These are phyloP conservation scores for Passer domesticus DNA, from an alignment of 2,113 vertebrate species.

Conservation along the genomic window DNA sequence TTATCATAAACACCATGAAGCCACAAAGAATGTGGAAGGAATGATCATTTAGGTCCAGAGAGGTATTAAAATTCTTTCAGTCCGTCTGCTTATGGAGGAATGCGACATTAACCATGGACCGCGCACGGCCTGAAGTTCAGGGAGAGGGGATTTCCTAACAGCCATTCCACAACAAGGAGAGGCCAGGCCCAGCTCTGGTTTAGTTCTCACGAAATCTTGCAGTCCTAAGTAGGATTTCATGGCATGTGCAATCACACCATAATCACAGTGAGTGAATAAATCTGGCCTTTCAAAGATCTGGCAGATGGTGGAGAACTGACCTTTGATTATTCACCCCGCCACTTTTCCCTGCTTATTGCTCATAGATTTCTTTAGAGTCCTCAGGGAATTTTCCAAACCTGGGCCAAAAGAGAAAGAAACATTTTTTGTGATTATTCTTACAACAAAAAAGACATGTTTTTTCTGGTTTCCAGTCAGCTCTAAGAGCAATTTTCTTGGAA, in stretches of 20 bases:
- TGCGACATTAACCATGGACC: background rate
- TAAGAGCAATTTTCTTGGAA: background rate
- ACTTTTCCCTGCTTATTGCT: background rate
- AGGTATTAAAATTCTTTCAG: slow-evolving; percentile 55
- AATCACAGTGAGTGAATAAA: slow-evolving; percentile 11
- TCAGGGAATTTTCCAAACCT: background rate
- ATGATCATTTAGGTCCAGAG: slow-evolving; percentile 33
- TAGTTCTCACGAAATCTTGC: background rate
- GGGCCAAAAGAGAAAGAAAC: background rate
- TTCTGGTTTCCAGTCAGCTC: background rate
- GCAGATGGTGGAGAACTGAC: slow-evolving; percentile 10
- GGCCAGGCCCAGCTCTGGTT: background rate
- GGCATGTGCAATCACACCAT: background rate
- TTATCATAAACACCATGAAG: slow-evolving; percentile 57
- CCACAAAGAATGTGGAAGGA: slow-evolving; percentile 44
- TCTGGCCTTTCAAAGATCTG: background rate
- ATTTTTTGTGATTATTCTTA: background rate
- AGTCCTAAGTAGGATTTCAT: background rate
- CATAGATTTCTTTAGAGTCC: background rate
- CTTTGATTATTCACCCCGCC: background rate
- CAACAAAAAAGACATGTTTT: background rate
- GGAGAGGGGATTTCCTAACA: background rate
- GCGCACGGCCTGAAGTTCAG: background rate
- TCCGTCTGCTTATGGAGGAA: background rate
- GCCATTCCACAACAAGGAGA: background rate